These are phyloP conservation scores for Patella ulyssiponensis DNA, from an alignment of 2,888 invertebrate species.

Conservation along the genomic window DNA sequence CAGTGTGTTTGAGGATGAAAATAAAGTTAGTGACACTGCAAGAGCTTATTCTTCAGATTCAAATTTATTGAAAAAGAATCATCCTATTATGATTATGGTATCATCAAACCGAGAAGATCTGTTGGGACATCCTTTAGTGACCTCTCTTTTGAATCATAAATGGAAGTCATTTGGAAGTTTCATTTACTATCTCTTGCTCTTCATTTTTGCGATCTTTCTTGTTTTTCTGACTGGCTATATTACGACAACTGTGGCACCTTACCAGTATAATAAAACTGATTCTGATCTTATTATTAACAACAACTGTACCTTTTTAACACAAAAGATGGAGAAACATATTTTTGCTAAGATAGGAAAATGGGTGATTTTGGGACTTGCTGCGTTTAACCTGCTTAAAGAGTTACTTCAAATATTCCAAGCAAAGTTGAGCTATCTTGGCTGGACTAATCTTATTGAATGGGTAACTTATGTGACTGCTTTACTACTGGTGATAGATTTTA, in stretches of 20 bases:
- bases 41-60: slow-evolving; percentile 68
- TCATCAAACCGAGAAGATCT: slow-evolving; percentile 71
- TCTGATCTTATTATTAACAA: neutral
- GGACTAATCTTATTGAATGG: slow-evolving; percentile 74
- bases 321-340: slow-evolving; percentile 32
- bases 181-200: slow-evolving; percentile 74
- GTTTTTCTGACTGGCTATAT: slow-evolving; percentile 73
- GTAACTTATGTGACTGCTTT: slow-evolving; percentile 73
- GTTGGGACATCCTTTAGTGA: slow-evolving; percentile 74
- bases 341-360: slow-evolving; percentile 64
- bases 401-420: slow-evolving; percentile 72
- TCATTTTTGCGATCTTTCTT: slow-evolving; percentile 73
- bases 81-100: slow-evolving; percentile 73
- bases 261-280: slow-evolving; percentile 6
- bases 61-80: slow-evolving; percentile 69
- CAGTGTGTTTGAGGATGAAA: slow-evolving; percentile 66
- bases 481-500: slow-evolving; percentile 73
- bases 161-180: slow-evolving; percentile 74
- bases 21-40: slow-evolving; percentile 58
- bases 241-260: slow-evolving; percentile 57
- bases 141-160: slow-evolving; percentile 73
- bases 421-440: slow-evolving; percentile 71
- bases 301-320: slow-evolving; percentile 1
- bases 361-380: slow-evolving; percentile 71
- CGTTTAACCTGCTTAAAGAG: slow-evolving; percentile 72